These are phyloP conservation scores for Euura saliciscinereae DNA, from an alignment of 1,140 invertebrate genomes.

Conservation along the genomic window DNA sequence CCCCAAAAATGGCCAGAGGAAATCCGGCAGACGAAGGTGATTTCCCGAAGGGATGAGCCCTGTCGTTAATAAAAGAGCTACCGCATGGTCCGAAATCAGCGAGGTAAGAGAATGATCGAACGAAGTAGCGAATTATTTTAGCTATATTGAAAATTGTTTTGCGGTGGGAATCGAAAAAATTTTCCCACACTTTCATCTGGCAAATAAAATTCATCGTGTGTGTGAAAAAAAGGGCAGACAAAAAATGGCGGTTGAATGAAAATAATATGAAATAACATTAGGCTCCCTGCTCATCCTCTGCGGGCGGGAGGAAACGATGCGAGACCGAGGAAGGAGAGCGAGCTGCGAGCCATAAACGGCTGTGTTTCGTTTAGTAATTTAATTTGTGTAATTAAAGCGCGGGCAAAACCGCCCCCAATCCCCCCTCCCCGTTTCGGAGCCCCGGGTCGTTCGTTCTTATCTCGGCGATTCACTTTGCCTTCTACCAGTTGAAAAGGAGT, in stretches of 20 bases:
- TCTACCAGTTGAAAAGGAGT: conserved; percentile 19
- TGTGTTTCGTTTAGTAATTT: conserved; percentile 44
- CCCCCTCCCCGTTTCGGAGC: neutral
- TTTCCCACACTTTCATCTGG: too few relatives aligned
- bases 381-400: conserved; percentile 46
- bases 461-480: conserved; percentile 25
- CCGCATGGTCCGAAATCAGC: too few relatives aligned
- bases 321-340: neutral
- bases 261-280: neutral
- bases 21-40: neutral
- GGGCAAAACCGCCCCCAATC: conserved; percentile 17
- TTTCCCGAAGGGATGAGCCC: too few relatives aligned
- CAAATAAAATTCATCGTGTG: too few relatives aligned
- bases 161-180: too few relatives aligned
- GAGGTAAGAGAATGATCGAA: too few relatives aligned
- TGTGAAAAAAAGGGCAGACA: too few relatives aligned
- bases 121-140: too few relatives aligned
- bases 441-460: conserved; percentile 26
- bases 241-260: neutral
- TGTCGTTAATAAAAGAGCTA: too few relatives aligned
- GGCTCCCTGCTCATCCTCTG: neutral
- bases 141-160: too few relatives aligned
- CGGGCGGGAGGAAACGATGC: neutral
- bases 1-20: neutral
- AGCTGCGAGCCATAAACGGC: conserved; percentile 15